phyloP scores from a whole-genome alignment of 2,797 vertebrate genomes.

The Melanotaenia pygmaea region DNA sequence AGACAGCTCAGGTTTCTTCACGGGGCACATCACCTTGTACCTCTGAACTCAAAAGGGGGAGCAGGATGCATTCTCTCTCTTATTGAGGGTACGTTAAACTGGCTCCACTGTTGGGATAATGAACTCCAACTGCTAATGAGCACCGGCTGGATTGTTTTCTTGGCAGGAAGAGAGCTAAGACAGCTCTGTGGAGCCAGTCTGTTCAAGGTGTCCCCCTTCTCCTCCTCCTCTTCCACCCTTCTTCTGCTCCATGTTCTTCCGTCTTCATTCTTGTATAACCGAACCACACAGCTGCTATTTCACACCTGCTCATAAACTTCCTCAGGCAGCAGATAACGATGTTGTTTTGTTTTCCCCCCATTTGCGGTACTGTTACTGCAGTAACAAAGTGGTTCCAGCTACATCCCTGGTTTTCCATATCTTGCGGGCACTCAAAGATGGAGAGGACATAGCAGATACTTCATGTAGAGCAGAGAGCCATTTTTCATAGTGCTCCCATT shows the following conservation, averaged over 20 bases:
- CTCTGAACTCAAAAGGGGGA: constrained; percentile 59
- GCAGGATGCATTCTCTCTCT: constrained; percentile 77
- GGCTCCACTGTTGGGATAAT: constrained; percentile 73
- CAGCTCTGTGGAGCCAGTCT: constrained; percentile 56
- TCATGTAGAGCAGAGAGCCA: constrained; percentile 4
- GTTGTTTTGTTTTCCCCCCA: constrained; percentile 68
- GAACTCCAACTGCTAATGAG: constrained; percentile 82
- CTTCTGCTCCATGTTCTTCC: constrained; percentile 40
- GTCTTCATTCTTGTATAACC: constrained; percentile 56
- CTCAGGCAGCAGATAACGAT: constrained; percentile 72
- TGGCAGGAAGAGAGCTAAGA: constrained; percentile 61
- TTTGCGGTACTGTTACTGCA: constrained; percentile 61
- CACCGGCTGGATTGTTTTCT: constrained; percentile 75
- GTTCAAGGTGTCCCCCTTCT: constrained; percentile 27
- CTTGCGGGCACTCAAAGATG: constrained; percentile 38
- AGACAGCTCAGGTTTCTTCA: constrained; percentile 44
- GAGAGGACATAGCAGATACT: constrained; percentile 40
- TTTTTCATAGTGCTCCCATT: constrained; percentile 26
- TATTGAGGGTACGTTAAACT: constrained; percentile 81
- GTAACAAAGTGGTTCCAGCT: constrained; percentile 66
- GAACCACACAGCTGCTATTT: constrained; percentile 53
- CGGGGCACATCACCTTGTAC: constrained; percentile 63
- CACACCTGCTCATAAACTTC: constrained; percentile 79
- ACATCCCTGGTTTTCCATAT: constrained; percentile 39
- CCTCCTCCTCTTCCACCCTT: constrained; percentile 27